These are phyloP conservation scores for Philhelius pedissequus DNA, from an alignment of 2,888 invertebrate species.

Conservation along the genomic window DNA sequence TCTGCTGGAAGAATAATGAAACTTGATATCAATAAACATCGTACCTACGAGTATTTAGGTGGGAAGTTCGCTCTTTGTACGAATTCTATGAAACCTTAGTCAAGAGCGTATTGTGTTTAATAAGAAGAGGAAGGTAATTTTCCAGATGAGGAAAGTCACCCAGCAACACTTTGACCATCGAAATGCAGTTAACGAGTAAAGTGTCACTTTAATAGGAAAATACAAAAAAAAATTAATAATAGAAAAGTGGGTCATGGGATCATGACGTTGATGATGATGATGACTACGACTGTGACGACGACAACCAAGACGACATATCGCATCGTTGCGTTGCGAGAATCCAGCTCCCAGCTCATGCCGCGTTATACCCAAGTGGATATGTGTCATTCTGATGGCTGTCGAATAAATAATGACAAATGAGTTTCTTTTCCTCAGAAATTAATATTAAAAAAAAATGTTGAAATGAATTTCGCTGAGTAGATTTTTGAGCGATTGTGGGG, in stretches of 20 bases:
- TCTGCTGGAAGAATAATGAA: background rate
- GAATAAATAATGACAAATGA: conserved; percentile 68
- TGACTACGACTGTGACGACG: conserved; percentile 10
- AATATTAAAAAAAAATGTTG: background rate
- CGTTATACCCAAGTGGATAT: conserved; percentile 26
- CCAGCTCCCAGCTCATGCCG: conserved; percentile 16
- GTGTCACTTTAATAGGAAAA: conserved; percentile 54
- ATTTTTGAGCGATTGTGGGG: conserved; percentile 52
- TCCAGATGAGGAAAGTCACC: conserved; percentile 42
- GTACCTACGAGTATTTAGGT: conserved; percentile 24
- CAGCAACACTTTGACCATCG: background rate
- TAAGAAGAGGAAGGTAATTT: background rate
- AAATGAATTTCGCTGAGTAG: conserved; percentile 12
- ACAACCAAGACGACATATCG: background rate
- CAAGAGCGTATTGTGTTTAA: background rate
- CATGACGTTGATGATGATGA: conserved; percentile 36
- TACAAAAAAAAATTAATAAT: background rate
- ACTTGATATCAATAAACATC: background rate
- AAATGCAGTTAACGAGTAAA: conserved; percentile 55
- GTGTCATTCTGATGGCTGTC: conserved; percentile 58
- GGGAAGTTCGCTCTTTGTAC: background rate
- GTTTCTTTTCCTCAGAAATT: conserved; percentile 58
- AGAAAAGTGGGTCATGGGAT: conserved; percentile 56
- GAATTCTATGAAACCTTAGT: conserved; percentile 12
- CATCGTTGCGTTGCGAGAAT: conserved; percentile 3